Evolutionary conservation across 1,140 invertebrate species (phyloP).

Genomic region (Drosophila obscura): DNA sequence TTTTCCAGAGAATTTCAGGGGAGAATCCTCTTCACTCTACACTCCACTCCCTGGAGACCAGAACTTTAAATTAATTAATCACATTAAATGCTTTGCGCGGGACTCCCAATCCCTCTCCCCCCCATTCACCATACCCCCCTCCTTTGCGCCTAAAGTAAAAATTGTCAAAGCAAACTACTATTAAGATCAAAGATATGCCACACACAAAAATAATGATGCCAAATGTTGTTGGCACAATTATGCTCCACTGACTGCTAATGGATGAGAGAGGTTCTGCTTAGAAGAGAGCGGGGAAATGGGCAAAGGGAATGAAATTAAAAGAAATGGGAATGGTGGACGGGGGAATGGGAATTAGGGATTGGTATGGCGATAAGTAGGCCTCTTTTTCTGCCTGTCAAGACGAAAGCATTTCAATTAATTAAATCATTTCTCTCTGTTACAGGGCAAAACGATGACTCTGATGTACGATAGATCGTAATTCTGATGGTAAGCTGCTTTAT

Average conservation of each 20-base stretch:
- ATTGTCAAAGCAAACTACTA: conserved; percentile 74
- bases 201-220: conserved; percentile 69
- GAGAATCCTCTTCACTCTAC: not conserved
- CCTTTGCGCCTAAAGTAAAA: conserved; percentile 19
- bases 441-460: not conserved
- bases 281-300: no score
- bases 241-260: conserved; percentile 62
- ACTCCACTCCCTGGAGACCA: conserved; percentile 13
- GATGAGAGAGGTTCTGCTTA: not conserved
- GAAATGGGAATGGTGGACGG: not conserved
- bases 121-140: no score
- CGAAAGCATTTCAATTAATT: conserved; percentile 57
- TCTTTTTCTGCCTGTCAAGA: conserved; percentile 2
- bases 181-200: conserved; percentile 76
- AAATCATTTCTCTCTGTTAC: conserved; percentile 28
- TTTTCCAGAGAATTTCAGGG: no score
- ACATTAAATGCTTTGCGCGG: conserved; percentile 66
- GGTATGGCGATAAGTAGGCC: conserved; percentile 1
- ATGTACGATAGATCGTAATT: conserved; percentile 5
- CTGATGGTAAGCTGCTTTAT: not conserved
- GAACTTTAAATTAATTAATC: conserved; percentile 74
- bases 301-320: no score
- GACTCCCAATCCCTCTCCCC: not conserved
- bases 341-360: not conserved
- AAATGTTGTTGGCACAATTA: conserved; percentile 75